Conservation (phyloP, 37 sponge, comb jelly and placozoan genomes). For the Beroe ovata region DNA sequence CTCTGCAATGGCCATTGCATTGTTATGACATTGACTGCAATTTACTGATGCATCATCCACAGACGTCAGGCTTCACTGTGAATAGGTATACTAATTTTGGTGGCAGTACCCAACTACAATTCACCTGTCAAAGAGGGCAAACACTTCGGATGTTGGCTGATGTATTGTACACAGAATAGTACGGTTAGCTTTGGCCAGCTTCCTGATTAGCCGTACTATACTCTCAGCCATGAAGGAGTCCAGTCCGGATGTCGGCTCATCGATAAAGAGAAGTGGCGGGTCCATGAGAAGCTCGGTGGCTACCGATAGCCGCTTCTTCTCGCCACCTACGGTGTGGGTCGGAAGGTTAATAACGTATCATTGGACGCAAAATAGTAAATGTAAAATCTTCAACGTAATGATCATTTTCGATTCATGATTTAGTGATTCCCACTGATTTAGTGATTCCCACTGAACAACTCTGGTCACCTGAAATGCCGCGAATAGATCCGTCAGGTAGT, state of each 20-base stretch:
- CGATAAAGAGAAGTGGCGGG: slow-evolving; percentile 72
- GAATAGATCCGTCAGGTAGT: background rate
- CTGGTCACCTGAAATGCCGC: slow-evolving; percentile 43
- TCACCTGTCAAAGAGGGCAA: slow-evolving; percentile 60
- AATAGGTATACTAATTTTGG: no score
- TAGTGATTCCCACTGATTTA: no score
- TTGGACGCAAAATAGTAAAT: no score
- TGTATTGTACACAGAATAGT: slow-evolving; percentile 73
- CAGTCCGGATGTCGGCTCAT: slow-evolving; percentile 74
- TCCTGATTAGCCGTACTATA: slow-evolving; percentile 68
- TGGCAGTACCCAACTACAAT: no score
- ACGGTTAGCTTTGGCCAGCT: slow-evolving; percentile 54
- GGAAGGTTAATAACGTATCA: no score
- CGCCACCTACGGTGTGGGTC: slow-evolving; percentile 28
- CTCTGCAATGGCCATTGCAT: no score
- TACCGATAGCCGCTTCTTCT: slow-evolving; percentile 29
- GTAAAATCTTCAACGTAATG: no score
- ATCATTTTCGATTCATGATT: no score
- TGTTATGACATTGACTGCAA: no score
- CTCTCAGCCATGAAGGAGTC: slow-evolving; percentile 73
- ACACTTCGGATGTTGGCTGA: slow-evolving; percentile 73
- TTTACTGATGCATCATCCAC: no score
- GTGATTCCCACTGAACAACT: no score
- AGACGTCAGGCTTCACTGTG: no score
- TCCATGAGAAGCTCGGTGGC: slow-evolving; percentile 67